phyloP scores from a whole-genome alignment of 2,888 invertebrate species.

The Latrodectus hesperus region DNA sequence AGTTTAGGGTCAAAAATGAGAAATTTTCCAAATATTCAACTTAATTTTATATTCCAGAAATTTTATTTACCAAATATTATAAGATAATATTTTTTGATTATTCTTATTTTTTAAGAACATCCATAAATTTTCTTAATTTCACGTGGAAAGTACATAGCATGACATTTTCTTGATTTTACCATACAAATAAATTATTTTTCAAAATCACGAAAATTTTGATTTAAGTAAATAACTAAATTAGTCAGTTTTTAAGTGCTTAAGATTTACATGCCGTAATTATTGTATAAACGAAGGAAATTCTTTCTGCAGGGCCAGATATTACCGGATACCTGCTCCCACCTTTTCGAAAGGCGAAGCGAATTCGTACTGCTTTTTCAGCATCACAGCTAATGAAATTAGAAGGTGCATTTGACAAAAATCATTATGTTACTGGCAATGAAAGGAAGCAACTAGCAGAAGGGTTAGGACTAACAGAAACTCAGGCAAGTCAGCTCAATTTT shows the following conservation, averaged over 20 bases:
- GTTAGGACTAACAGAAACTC: conserved; percentile 95
- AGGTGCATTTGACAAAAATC: conserved; percentile 99
- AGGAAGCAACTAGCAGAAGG: conserved; percentile 96
- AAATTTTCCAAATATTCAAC: too few species aligned
- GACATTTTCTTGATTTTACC: too few species aligned
- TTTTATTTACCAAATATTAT: too few species aligned
- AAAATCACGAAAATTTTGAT: neutral
- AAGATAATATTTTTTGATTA: too few species aligned
- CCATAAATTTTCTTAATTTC: too few species aligned
- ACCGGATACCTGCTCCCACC: conserved; percentile 90
- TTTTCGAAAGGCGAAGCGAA: conserved; percentile 97
- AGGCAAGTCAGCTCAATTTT: conserved; percentile 81
- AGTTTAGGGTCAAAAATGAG: too few species aligned
- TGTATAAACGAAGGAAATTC: conserved; percentile 19
- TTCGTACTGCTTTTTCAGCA: conserved; percentile 98
- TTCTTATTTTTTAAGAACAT: too few species aligned
- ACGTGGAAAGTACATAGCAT: too few species aligned
- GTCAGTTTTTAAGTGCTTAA: neutral
- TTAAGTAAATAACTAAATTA: too few species aligned
- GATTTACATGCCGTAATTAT: neutral
- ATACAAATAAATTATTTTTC: neutral
- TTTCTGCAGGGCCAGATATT: conserved; percentile 47
- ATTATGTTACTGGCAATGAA: conserved; percentile 98
- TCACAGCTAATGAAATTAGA: conserved; percentile 96
- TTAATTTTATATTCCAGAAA: too few species aligned